These are phyloP conservation scores for Illadopsis cleaveri DNA, from an alignment of 2,113 vertebrate species.

Conservation along the genomic window DNA sequence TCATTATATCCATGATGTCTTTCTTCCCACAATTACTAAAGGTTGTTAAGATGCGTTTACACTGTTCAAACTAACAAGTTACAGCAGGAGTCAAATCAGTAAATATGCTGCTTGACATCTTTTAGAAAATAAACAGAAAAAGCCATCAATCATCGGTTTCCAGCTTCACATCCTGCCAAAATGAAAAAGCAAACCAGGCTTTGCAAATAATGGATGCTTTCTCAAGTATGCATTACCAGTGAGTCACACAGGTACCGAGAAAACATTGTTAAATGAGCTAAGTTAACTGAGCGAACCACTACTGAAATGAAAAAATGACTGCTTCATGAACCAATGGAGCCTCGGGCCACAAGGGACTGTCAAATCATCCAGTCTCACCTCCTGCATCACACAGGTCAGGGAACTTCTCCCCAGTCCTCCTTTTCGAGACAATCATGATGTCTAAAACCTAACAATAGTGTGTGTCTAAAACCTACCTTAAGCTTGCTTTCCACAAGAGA, in stretches of 20 bases:
- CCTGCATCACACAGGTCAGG: not conserved
- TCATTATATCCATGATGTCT: conserved; percentile 44
- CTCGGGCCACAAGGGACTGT: not conserved
- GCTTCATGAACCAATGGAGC: not conserved
- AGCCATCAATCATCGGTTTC: conserved; percentile 57
- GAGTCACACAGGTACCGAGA: not conserved
- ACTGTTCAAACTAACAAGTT: conserved; percentile 68
- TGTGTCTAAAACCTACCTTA: not conserved
- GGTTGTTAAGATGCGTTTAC: conserved; percentile 59
- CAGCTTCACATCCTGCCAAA: conserved; percentile 26
- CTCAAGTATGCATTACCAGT: conserved; percentile 39
- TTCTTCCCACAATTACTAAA: conserved; percentile 55
- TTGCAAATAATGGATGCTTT: conserved; percentile 43
- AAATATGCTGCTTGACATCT: conserved; percentile 71
- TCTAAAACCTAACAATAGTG: not conserved
- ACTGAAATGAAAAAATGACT: conserved; percentile 66
- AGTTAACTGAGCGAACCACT: conserved; percentile 30
- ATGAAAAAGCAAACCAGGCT: conserved; percentile 15
- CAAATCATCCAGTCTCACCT: not conserved
- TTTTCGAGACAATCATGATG: not conserved
- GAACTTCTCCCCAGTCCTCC: not conserved
- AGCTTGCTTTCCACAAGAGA: not conserved
- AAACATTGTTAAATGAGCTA: conserved; percentile 63
- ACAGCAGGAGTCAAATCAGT: conserved; percentile 36
- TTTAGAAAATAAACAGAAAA: conserved; percentile 72